Percentiles rank a stretch among this genome's conserved stretches.
These are phyloP conservation scores for Aphidoletes aphidimyza DNA, from an alignment of 2,888 invertebrate species.

Conservation along the genomic window DNA sequence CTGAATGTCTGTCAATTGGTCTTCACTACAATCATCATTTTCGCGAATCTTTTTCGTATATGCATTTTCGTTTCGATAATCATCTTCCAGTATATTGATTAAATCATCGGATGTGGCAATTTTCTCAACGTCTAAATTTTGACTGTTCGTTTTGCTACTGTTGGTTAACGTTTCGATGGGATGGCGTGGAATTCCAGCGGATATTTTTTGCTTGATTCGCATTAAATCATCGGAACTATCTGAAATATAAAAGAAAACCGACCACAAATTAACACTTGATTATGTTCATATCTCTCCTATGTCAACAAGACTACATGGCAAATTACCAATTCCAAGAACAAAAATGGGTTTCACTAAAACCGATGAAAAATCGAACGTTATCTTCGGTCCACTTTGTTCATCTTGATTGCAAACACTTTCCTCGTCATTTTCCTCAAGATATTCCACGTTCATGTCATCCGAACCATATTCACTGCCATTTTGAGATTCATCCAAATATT, in stretches of 20 bases:
- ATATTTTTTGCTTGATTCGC: not conserved
- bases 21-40: not conserved
- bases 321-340: not conserved
- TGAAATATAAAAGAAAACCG: too few species aligned
- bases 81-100: slow-evolving; percentile 44
- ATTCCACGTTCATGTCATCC: not conserved
- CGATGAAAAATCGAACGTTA: not conserved
- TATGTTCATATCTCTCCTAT: too few species aligned
- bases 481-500: slow-evolving; percentile 27
- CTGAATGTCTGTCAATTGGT: not conserved
- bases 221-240: not conserved
- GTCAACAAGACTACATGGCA: not conserved
- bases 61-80: not conserved
- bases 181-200: not conserved
- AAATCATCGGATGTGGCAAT: slow-evolving; percentile 39
- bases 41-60: not conserved
- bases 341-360: not conserved
- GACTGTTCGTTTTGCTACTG: not conserved
- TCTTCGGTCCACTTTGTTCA: not conserved
- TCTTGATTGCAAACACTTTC: not conserved
- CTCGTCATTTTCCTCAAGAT: not conserved
- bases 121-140: slow-evolving; percentile 34
- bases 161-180: not conserved
- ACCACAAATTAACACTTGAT: too few species aligned
- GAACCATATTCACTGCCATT: not conserved